phyloP scores from a whole-genome alignment of 1,140 invertebrate genomes.

The Caenorhabditis brenneri region DNA sequence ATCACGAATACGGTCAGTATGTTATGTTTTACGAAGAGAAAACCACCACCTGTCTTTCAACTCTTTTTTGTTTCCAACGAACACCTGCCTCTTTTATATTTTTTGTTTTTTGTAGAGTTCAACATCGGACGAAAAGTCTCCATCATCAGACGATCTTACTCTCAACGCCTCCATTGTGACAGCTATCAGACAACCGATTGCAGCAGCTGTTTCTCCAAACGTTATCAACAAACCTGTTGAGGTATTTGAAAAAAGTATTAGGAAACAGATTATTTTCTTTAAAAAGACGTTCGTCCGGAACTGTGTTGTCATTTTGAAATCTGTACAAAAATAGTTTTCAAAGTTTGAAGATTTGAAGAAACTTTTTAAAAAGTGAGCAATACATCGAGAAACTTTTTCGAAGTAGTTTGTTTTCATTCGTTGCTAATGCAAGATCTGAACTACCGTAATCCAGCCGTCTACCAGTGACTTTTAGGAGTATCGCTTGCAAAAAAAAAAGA shows the following conservation, averaged over 20 bases:
- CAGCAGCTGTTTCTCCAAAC: constrained; percentile 3
- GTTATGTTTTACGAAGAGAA: neutral
- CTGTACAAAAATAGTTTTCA: too few relatives aligned
- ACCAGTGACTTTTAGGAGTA: neutral
- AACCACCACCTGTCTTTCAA: neutral
- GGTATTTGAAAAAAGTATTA: too few relatives aligned
- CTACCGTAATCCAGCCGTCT: too few relatives aligned
- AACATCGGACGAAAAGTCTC: constrained; percentile 31
- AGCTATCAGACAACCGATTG: constrained; percentile 34
- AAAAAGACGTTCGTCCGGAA: neutral
- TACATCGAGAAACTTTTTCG: too few relatives aligned
- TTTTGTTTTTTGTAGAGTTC: neutral
- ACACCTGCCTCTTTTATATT: neutral
- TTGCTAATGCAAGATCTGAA: too few relatives aligned
- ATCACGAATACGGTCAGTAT: neutral
- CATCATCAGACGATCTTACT: constrained; percentile 27
- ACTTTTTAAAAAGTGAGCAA: too few relatives aligned
- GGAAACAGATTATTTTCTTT: neutral
- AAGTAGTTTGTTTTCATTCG: too few relatives aligned
- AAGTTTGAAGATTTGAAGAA: too few relatives aligned
- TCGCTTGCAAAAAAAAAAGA: neutral
- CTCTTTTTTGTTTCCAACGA: neutral
- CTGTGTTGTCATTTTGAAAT: too few relatives aligned
- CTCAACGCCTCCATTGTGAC: constrained; percentile 32
- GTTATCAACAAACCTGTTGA: constrained; percentile 39